Evolutionary conservation across 2,888 invertebrate species (phyloP), one percentile per base, ranked within the genome.

Genomic region (Gisinianus flammeolus): DNA sequence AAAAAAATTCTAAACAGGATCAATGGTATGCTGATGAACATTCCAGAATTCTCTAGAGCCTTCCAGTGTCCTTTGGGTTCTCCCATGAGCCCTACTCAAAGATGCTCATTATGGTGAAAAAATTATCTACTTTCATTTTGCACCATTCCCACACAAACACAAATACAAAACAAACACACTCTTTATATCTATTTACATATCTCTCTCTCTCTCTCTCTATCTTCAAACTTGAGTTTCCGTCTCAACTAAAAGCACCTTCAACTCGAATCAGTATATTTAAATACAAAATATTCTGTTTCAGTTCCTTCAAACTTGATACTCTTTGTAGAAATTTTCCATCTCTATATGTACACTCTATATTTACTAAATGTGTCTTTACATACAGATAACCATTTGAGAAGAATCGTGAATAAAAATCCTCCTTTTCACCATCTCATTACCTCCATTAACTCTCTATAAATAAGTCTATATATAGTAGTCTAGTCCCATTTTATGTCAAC

Each of bases 1-100:
- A 6, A 4, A 56, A 16, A 44, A 44, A 44, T 10, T 44, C 16
- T 10, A 62, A 1, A 26, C 28, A 89, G 89, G 83, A 88, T 89
- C 30, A 89, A 89, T 82, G 88, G 88, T 68, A 88, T 89, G 83
- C 87, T 89, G 87, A 89, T 89, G 89, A 89, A 89, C 84, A 88
- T 88, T 16, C 88, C 87, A 44, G 87, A 87, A 70, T 89, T 89
- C 83, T 86, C 88, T 10, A 87, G 87, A 78, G 88, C 88, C 54
- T 89, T 88, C 85, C 87, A 87, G 76, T 89, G 89, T 82, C 87
- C 88, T 30, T 81, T 85, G 52, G 88, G 88, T 77, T 85, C 87
- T 44, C 87, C 86, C 76, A 88, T 89, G 88, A 89, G 89, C 85
- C 88, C 89, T 73, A 84, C 86, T 66, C 86, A 86, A 72, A 89